These are phyloP conservation scores for Tipula helvola DNA, from an alignment of 2,888 invertebrate species.

Conservation along the genomic window DNA sequence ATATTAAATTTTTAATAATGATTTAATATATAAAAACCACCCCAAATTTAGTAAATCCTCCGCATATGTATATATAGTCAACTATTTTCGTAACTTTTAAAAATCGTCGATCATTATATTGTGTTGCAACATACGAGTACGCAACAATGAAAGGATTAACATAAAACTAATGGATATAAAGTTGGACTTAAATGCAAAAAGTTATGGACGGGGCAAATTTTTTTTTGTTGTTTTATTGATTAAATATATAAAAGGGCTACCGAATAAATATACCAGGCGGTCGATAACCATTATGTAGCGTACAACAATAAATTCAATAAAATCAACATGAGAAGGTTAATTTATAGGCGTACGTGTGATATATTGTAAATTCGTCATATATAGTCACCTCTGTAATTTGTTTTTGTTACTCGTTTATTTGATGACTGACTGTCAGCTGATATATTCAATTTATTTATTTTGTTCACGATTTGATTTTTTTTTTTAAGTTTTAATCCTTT, in stretches of 20 bases:
- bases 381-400: background rate
- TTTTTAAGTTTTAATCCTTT: background rate
- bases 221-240: background rate
- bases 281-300: background rate
- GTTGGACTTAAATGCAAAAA: background rate
- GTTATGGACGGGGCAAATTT: background rate
- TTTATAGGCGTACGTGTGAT: background rate
- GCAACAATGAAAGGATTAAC: background rate
- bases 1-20: background rate
- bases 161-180: background rate
- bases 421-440: background rate
- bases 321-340: background rate
- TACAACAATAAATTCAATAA: background rate
- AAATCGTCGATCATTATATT: background rate
- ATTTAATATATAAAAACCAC: background rate
- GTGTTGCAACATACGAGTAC: background rate
- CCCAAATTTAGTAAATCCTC: background rate
- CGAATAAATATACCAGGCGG: background rate
- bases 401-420: background rate
- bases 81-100: background rate
- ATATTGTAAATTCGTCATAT: background rate
- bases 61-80: background rate
- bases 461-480: background rate
- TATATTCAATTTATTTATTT: background rate
- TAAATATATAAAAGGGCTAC: background rate